Base-by-base conservation (phyloP, 2,113 vertebrate species). In the Kryptolebias marmoratus region DNA sequence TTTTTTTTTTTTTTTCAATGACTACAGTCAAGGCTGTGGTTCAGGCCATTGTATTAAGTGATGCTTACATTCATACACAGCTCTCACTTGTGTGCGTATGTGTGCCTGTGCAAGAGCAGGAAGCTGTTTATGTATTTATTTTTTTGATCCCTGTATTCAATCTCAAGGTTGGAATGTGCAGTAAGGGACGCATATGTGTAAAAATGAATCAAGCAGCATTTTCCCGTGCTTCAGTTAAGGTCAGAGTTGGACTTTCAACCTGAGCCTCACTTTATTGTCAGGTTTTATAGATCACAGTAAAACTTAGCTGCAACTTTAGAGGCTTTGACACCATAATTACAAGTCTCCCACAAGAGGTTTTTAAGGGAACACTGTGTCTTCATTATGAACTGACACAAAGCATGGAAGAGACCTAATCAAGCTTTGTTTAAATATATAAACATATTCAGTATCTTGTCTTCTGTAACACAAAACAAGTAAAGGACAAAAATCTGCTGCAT, bases 131-230 rank as follows among this genome's bases (percentile, higher is more conserved):
- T 4, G 7, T 4, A 36, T 42, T 1, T 8, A 8, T 42, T 42
- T 81, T 85, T 77, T 77, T 65, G 27, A 50, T 68, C 68, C 50
- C 58, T 80, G 74, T 77, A 75, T 87, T 67, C 78, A 80, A 63
- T 82, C 79, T 87, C 88, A 87, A 88, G 87, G 87, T 85, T 85
- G 68, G 63, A 80, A 65, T 79, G 58, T 77, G 68, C 60, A 27
- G 57, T 65, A 5, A 73, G 71, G 75, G 68, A 82, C 53, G 39
- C 39, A 49, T 15, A 18, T 50, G 77, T 81, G 80, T 79, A 87
- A 85, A 85, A 88, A 80, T 75, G 50, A 85, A 87, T 81, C 73
- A 82, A 76, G 70, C 74, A 60, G 67, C 55, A 63, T 87, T 86
- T 76, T 79, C 39, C 45, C 58, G 49, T 55, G 81, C 75, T 53